Base-by-base conservation (phyloP, 2,888 invertebrate genomes). In the Hirtodrosophila cameraria region DNA sequence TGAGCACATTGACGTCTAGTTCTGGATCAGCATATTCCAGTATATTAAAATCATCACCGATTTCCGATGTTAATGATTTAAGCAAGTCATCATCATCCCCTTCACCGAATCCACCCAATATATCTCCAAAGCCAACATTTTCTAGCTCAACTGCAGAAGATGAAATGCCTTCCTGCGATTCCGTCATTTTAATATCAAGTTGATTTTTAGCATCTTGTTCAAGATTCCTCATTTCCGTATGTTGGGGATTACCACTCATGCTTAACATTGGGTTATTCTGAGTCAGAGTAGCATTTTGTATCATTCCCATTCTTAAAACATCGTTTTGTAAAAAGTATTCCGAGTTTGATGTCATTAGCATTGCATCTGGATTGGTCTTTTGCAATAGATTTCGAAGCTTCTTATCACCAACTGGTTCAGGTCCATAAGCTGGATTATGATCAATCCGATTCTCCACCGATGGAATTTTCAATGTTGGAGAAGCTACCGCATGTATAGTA, bases 1-100 rank as follows among this genome's bases (percentile, higher is more conserved):
- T 97, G 50, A 98, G 93, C 75, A 97, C 96, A 87, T 96, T 97
- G 62, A 94, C 94, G 74, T 97, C 97, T 48, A 97, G 92, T 91
- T 97, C 97, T 0, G 98, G 97, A 92, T 98, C 98, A 0, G 97
- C 98, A 90, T 98, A 98, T 90, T 97, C 97, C 68, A 98, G 91
- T 85, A 98, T 97, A 90, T 98, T 98, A 91, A 98, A 98, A 92
- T 97, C 97, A 63, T 96, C 95, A 3, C 97, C 97, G 93, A 97
- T 96, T 91, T 96, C 96, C n/a, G 95, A 96, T 85, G 92, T 92
- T 31, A 93, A 88, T 1, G 93, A 93, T 72, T 93, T 93, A 18
- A 97, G 92, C 33, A 97, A 92, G 85, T 97, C 97, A 86, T 97
- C 97, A 87, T 97, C 97, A 86, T 97, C 97, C 73, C 97, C 97